Evolutionary conservation across 1,140 invertebrate genomes (phyloP), one percentile per base, ranked within the genome.

Genomic region (Brachionus manjavacas): DNA sequence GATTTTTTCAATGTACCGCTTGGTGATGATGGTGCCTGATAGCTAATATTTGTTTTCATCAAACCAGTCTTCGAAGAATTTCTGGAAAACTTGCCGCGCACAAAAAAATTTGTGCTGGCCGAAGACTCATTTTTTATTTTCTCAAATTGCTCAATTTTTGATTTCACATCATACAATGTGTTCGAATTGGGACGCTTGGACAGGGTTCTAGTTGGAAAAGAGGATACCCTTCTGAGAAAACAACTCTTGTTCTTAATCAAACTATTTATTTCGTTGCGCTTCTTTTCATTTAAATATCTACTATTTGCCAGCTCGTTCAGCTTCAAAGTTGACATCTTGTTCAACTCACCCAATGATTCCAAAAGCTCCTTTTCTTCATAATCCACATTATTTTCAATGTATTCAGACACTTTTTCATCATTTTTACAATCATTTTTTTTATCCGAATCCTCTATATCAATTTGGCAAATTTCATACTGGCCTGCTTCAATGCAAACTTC

Each of bases 141-240:
- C 25, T 76, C 72, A n/a, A 76, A 76, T 16, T 76, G 72, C 31
- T 76, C 41, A 12, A 76, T 76, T 46, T 76, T 76, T 1, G 72
- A 76, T 49, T 76, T 76, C 20, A 76, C 72, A 76, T 76, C 72
- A 49, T 76, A 76, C 41, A 76, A 49, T 25, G 39, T 41, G 49
- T 76, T 76, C 12, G 72, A 28, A 76, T 12, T 49, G 41, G 39
- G 1, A 14, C 72, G 16, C 20, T 76, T 76, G 2, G 41, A 23
- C n/a, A 76, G 4, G 2, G 41, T 49, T 49, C 43, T 76, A 2
- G 43, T 16, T 25, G 72, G 72, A 76, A 76, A 76, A 8, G 72
- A 76, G 11, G 41, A 49, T 11, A 49, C 72, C 25, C 72, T 16
- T 49, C 43, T 46, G n/a, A 76, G 20, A 76, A 49, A 76, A 25